Evolutionary conservation across 2,797 vertebrate species (phyloP).

Genomic region (Microctenopoma steveboyesi): DNA sequence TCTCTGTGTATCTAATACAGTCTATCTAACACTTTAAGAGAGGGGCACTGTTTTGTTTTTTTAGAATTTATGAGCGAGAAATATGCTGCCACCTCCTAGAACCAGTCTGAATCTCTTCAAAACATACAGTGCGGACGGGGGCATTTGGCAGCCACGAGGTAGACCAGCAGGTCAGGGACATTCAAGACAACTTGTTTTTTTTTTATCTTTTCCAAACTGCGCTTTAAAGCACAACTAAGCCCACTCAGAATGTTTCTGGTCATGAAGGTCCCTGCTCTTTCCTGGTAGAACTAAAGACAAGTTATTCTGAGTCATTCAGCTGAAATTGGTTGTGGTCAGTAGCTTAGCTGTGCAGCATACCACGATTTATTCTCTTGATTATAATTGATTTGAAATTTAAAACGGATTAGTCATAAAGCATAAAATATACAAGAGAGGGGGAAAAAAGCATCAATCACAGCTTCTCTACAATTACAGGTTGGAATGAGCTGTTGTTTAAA

Average conservation of each 20-base stretch:
- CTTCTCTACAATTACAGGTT: not conserved
- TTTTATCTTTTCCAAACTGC: not conserved
- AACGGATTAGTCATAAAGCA: not conserved
- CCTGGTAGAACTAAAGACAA: not conserved
- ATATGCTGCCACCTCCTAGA: slow-evolving; percentile 4
- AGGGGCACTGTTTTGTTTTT: no score
- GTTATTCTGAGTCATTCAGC: not conserved
- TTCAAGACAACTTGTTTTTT: not conserved
- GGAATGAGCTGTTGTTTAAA: not conserved
- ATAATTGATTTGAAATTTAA: no score
- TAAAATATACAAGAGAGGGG: not conserved
- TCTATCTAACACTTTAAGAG: no score
- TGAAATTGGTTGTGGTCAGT: not conserved
- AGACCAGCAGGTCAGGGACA: not conserved
- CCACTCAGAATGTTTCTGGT: not conserved
- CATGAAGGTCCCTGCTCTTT: not conserved
- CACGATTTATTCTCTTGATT: no score
- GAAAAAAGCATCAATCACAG: no score
- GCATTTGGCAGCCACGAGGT: not conserved
- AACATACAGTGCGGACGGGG: not conserved
- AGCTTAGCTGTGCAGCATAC: not conserved
- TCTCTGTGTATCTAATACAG: no score
- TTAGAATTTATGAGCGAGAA: no score
- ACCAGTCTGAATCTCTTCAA: not conserved
- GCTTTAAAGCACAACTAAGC: not conserved